Evolutionary conservation across 2,113 vertebrate genomes (phyloP).

Genomic region (Romanogobio albipinnatus): DNA sequence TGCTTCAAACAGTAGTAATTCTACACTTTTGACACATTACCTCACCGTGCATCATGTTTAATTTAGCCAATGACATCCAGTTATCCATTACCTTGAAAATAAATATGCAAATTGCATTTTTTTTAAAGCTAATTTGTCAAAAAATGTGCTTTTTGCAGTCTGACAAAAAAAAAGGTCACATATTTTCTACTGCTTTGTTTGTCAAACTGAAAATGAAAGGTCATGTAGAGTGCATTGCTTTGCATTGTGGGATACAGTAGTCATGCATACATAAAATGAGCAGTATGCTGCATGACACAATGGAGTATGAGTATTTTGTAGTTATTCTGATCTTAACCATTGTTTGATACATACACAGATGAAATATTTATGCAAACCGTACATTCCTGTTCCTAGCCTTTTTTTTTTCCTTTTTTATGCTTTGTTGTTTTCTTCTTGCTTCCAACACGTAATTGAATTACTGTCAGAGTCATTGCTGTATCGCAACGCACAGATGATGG

Average conservation of each 20-base stretch:
- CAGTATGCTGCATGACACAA: neutral
- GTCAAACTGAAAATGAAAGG: neutral
- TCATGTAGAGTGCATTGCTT: neutral
- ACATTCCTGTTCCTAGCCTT: neutral
- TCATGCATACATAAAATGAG: neutral
- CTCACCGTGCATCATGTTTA: neutral
- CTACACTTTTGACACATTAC: neutral
- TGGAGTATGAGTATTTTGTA: neutral
- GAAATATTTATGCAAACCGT: constrained; percentile 4
- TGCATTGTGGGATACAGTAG: neutral
- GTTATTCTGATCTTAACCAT: neutral
- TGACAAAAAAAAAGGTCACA: neutral
- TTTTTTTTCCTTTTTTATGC: neutral
- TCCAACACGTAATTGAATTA: neutral
- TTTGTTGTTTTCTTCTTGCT: neutral
- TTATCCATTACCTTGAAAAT: neutral
- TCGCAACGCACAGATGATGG: neutral
- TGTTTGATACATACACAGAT: neutral
- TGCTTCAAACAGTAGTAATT: neutral
- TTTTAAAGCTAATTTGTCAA: neutral
- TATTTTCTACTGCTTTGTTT: neutral
- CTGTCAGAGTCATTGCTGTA: neutral
- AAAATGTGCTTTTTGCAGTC: neutral
- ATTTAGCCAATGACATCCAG: neutral
- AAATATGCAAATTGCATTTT: neutral